Conservation (phyloP, 2,888 invertebrate genomes). For the Pelosia muscerda region DNA sequence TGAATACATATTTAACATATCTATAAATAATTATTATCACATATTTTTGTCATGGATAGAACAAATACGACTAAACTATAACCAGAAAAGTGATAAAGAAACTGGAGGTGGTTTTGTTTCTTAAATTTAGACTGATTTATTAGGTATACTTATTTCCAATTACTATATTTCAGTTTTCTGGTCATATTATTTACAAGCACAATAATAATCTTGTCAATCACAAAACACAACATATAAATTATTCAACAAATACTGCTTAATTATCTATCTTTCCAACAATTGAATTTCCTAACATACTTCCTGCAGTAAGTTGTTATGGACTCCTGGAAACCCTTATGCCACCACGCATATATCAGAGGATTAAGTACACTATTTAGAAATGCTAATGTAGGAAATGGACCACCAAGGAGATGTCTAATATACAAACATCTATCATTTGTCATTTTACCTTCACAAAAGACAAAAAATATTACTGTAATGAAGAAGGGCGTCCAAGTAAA, state of each 20-base stretch:
- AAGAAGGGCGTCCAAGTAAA: conserved; percentile 89
- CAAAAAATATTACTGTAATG: conserved; percentile 84
- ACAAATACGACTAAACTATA: neutral
- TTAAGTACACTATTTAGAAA: conserved; percentile 88
- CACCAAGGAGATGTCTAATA: conserved; percentile 82
- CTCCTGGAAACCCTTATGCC: conserved; percentile 89
- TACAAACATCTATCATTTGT: conserved; percentile 80
- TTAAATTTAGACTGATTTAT: too few species aligned
- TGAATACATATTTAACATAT: neutral
- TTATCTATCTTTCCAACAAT: conserved; percentile 9
- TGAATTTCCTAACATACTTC: conserved; percentile 58
- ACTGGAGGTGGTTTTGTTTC: neutral
- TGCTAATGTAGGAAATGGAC: conserved; percentile 87
- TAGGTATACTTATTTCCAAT: neutral
- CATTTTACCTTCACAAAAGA: conserved; percentile 81
- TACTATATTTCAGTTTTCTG: neutral
- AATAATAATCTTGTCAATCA: neutral
- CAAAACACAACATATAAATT: neutral
- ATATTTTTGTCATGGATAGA: conserved; percentile 9
- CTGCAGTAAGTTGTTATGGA: conserved; percentile 72
- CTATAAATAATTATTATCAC: neutral
- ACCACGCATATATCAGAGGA: conserved; percentile 90
- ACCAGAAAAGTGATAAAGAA: neutral
- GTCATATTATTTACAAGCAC: neutral
- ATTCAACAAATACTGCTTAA: neutral